These are phyloP conservation scores for Poeciliopsis infans DNA, from an alignment of 2,797 vertebrate genomes.

Conservation along the genomic window DNA sequence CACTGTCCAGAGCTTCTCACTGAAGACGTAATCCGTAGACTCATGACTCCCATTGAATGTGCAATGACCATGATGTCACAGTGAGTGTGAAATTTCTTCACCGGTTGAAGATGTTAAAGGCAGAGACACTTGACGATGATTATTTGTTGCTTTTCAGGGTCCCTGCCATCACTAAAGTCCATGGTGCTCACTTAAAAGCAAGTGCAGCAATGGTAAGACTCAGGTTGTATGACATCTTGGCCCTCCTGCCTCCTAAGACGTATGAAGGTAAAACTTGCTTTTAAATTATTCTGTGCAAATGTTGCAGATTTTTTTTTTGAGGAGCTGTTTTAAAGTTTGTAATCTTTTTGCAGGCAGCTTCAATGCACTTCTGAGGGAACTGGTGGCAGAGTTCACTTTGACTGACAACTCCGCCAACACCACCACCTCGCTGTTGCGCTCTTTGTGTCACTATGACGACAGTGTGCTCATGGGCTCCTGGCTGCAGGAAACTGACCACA, in stretches of 20 bases:
- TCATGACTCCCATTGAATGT: constrained; percentile 99
- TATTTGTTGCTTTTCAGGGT: constrained; percentile 77
- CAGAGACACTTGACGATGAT: background rate
- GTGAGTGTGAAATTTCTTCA: constrained; percentile 82
- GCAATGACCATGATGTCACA: constrained; percentile 99
- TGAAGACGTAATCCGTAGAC: constrained; percentile 95
- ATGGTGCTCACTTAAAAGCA: constrained; percentile 97
- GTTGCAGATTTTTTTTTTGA: background rate
- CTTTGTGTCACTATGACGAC: constrained; percentile 97
- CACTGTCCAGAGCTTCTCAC: constrained; percentile 98
- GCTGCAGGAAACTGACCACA: constrained; percentile 99
- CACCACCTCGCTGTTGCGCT: constrained; percentile 95
- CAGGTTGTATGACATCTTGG: constrained; percentile 95
- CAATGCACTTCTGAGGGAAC: constrained; percentile 93
- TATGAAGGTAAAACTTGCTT: constrained; percentile 90
- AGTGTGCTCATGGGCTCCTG: constrained; percentile 98
- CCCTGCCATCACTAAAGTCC: constrained; percentile 95
- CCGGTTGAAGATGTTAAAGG: background rate
- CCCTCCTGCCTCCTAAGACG: constrained; percentile 96
- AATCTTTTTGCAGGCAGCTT: constrained; percentile 86
- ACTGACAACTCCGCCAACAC: constrained; percentile 99
- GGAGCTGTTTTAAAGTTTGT: constrained; percentile 13
- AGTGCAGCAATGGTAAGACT: constrained; percentile 99
- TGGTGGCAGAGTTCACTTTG: constrained; percentile 98
- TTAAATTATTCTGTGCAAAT: background rate